These are phyloP conservation scores for Lithophane semibrunnea DNA, from an alignment of 2,888 invertebrate genomes.

Conservation along the genomic window DNA sequence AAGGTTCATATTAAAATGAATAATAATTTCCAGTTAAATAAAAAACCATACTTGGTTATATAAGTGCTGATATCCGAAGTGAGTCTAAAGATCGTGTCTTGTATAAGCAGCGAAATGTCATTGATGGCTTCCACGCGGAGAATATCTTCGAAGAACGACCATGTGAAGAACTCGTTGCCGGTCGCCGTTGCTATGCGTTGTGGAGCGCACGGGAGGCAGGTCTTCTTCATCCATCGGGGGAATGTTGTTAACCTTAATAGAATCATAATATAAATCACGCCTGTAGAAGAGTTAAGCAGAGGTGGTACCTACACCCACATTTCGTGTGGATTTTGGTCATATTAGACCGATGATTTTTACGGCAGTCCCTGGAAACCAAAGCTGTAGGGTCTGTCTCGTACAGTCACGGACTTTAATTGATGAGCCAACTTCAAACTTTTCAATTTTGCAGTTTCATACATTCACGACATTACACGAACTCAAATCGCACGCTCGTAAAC, in stretches of 20 bases:
- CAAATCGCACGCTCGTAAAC: too few relatives aligned
- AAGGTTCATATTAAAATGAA: not conserved
- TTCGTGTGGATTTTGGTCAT: not conserved
- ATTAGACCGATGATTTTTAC: not conserved
- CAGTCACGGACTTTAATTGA: too few relatives aligned
- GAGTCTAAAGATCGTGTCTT: slow-evolving; percentile 92
- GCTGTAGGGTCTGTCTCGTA: not conserved
- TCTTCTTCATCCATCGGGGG: slow-evolving; percentile 96
- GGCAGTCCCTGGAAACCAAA: not conserved
- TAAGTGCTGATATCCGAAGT: slow-evolving; percentile 92
- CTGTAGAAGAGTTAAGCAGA: not conserved
- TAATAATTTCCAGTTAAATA: not conserved
- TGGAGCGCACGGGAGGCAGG: slow-evolving; percentile 93
- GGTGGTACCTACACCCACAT: not conserved
- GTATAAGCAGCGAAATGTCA: slow-evolving; percentile 92
- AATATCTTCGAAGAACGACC: slow-evolving; percentile 95
- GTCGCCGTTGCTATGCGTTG: slow-evolving; percentile 90
- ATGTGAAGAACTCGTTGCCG: slow-evolving; percentile 90
- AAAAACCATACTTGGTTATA: slow-evolving; percentile 87
- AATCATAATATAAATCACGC: not conserved
- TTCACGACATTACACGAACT: too few relatives aligned
- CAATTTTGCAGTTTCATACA: too few relatives aligned
- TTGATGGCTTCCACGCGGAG: slow-evolving; percentile 93
- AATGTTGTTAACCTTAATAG: slow-evolving; percentile 92
- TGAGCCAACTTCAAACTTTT: too few relatives aligned